Evolutionary conservation across 1,140 invertebrate genomes (phyloP).

Genomic region (Forficula auricularia): DNA sequence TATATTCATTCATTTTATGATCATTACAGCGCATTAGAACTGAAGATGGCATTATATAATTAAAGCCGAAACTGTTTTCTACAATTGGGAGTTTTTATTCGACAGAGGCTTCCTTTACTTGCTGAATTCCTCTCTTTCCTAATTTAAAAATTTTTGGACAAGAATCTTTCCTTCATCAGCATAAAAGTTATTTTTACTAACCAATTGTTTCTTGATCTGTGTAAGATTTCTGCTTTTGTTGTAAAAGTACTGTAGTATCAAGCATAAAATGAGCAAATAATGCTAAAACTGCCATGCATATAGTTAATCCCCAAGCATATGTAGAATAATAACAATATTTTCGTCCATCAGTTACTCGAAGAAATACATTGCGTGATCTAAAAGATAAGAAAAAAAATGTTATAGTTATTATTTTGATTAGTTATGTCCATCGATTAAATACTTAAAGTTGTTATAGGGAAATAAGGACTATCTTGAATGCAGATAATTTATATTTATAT

Average conservation of each 20-base stretch:
- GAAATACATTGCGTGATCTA: conserved; percentile 62
- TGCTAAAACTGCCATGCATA: conserved; percentile 45
- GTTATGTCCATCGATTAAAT: background rate
- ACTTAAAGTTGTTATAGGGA: too few relatives aligned
- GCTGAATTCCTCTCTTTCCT: too few relatives aligned
- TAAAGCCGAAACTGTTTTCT: too few relatives aligned
- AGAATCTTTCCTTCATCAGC: too few relatives aligned
- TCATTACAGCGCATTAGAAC: too few relatives aligned
- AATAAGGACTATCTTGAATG: too few relatives aligned
- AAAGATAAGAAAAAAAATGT: conserved; percentile 15
- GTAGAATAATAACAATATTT: conserved; percentile 72
- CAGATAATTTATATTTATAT: too few relatives aligned
- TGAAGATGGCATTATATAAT: too few relatives aligned
- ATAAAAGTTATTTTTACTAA: conserved; percentile 22
- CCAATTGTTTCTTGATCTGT: conserved; percentile 43
- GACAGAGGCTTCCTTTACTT: too few relatives aligned
- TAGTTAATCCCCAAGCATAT: conserved; percentile 58
- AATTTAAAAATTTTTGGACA: too few relatives aligned
- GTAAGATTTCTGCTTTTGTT: conserved; percentile 26
- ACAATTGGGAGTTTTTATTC: too few relatives aligned
- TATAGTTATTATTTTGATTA: conserved; percentile 5
- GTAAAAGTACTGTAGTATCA: conserved; percentile 37
- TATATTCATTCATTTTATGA: too few relatives aligned
- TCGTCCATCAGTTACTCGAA: conserved; percentile 59
- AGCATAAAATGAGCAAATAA: conserved; percentile 63